phyloP scores from a whole-genome alignment of 2,113 vertebrate genomes.

The Stercorarius parasiticus region DNA sequence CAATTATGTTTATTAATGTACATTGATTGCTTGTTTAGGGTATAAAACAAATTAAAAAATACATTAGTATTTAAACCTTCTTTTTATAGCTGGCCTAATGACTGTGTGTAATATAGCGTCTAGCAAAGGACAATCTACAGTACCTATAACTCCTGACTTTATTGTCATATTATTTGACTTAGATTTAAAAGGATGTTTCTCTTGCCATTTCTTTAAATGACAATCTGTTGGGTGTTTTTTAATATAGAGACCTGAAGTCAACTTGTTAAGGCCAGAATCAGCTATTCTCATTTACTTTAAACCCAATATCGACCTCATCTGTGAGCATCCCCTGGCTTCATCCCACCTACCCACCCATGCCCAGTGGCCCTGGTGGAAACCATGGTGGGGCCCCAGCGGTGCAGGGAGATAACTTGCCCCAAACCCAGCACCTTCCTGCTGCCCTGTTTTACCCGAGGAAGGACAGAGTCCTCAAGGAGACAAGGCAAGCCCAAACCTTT shows the following conservation, averaged over 20 bases:
- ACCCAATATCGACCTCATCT: neutral
- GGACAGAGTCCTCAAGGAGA: neutral
- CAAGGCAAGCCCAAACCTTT: neutral
- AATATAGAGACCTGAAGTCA: neutral
- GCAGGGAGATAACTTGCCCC: neutral
- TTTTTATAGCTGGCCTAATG: conserved; percentile 74
- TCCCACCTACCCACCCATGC: fast-evolving
- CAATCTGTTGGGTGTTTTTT: neutral
- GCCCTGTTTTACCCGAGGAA: neutral
- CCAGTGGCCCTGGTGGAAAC: fast-evolving
- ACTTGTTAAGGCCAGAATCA: neutral
- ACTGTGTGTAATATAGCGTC: conserved; percentile 61
- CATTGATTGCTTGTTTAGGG: conserved; percentile 89
- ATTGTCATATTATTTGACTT: conserved; percentile 68
- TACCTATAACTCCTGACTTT: conserved; percentile 61
- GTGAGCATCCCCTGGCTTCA: neutral
- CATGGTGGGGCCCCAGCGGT: fast-evolving
- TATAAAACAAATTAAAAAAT: conserved; percentile 86
- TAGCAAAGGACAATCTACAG: conserved; percentile 68
- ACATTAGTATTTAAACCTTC: conserved; percentile 83
- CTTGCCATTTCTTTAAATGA: conserved; percentile 63
- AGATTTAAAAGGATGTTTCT: conserved; percentile 63
- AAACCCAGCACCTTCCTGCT: neutral
- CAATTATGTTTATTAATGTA: conserved; percentile 92
- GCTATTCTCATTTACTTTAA: neutral